Conservation (phyloP, 2,797 vertebrate genomes). For the Antennarius maculatus region DNA sequence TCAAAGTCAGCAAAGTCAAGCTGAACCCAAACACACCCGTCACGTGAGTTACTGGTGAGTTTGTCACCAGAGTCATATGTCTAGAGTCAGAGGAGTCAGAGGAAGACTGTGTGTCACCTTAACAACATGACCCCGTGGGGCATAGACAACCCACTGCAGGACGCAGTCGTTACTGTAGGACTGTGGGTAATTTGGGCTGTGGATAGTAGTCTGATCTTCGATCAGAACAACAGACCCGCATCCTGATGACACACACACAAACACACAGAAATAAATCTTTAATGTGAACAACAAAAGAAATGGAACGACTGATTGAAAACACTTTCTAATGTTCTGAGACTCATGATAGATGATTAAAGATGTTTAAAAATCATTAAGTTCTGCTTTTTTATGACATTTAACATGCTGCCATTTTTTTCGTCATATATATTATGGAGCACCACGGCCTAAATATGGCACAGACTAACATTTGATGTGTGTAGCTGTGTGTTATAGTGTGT, state of each 20-base stretch:
- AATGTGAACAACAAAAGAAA: too few species aligned
- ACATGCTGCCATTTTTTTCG: too few species aligned
- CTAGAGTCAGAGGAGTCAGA: background rate
- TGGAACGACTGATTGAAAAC: too few species aligned
- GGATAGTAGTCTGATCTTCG: slow-evolving; percentile 78
- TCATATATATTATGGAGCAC: too few species aligned
- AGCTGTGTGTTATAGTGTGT: background rate
- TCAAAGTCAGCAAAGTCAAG: slow-evolving; percentile 85
- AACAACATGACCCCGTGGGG: slow-evolving; percentile 76
- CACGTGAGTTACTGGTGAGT: background rate
- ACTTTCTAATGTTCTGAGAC: too few species aligned
- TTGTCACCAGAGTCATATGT: background rate
- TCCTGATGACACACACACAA: slow-evolving; percentile 61
- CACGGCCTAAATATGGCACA: too few species aligned
- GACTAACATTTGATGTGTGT: background rate
- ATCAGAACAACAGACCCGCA: slow-evolving; percentile 81
- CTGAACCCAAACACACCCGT: slow-evolving; percentile 62
- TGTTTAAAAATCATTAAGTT: too few species aligned
- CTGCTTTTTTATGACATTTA: too few species aligned
- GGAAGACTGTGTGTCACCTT: slow-evolving; percentile 79
- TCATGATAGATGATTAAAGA: too few species aligned
- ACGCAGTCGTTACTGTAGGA: slow-evolving; percentile 76
- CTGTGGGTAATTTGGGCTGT: slow-evolving; percentile 82
- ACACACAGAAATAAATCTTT: too few species aligned
- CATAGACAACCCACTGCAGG: slow-evolving; percentile 84